Evolutionary conservation across 2,113 vertebrate genomes (phyloP).

Genomic region (Poecilia latipinna): DNA sequence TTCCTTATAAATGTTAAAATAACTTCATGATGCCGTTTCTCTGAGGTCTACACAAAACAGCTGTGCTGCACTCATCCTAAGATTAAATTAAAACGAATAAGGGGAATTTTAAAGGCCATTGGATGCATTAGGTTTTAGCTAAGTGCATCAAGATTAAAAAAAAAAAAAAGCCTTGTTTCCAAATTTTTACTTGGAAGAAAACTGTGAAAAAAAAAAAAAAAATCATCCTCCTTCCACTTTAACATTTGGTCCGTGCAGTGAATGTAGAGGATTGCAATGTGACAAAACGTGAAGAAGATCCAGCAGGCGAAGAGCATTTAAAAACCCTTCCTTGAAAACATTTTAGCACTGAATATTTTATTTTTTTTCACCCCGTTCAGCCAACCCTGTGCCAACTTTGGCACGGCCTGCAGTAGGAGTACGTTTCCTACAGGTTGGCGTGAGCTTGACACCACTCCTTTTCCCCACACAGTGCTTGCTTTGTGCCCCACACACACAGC

Average conservation of each 20-base stretch:
- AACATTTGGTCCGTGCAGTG: background rate
- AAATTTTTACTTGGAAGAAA: background rate
- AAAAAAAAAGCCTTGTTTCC: background rate
- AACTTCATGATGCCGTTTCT: background rate
- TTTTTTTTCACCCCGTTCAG: conserved; percentile 11
- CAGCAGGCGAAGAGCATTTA: background rate
- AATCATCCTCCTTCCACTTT: no score
- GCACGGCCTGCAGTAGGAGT: conserved; percentile 18
- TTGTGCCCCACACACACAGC: conserved; percentile 72
- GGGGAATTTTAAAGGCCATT: background rate
- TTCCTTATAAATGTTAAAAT: background rate
- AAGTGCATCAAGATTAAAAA: background rate
- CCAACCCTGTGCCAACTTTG: conserved; percentile 24
- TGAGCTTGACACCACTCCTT: conserved; percentile 58
- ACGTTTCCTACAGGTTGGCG: conserved; percentile 52
- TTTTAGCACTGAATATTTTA: background rate
- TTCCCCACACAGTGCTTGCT: conserved; percentile 67
- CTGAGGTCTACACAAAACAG: background rate
- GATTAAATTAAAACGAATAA: background rate
- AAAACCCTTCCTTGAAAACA: conserved; percentile 5
- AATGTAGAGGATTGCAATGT: background rate
- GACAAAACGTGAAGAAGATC: background rate
- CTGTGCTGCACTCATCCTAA: background rate
- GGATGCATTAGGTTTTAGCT: background rate
- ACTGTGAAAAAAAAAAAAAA: background rate